Conservation (phyloP, 2,888 invertebrate species). For the Eristalinus aeneus region DNA sequence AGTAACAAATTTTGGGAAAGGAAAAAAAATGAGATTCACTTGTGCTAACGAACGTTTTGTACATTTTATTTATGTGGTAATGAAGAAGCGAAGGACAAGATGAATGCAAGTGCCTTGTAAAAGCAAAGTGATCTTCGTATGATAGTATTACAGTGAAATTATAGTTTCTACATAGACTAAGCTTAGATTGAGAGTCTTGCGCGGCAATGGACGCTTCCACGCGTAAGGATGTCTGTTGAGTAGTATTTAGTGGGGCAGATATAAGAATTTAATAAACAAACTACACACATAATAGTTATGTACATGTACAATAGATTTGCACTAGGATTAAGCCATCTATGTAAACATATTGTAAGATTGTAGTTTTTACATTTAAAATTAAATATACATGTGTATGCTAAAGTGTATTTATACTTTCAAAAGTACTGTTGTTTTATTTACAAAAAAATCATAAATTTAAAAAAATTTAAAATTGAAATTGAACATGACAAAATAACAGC, state of each 20-base stretch:
- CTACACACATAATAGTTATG: slow-evolving; percentile 35
- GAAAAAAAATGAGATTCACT: neutral
- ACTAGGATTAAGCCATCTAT: slow-evolving; percentile 12
- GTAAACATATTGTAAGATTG: slow-evolving; percentile 56
- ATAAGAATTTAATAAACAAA: slow-evolving; percentile 8
- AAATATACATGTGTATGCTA: slow-evolving; percentile 29
- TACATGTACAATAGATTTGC: slow-evolving; percentile 23
- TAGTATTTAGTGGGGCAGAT: slow-evolving; percentile 10
- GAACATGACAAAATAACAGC: no score
- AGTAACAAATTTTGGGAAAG: slow-evolving; percentile 24
- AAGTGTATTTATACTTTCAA: slow-evolving; percentile 39
- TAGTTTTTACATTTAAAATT: slow-evolving; percentile 58
- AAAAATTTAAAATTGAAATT: no score
- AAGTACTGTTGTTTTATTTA: neutral
- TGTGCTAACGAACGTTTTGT: slow-evolving; percentile 8
- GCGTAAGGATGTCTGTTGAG: slow-evolving; percentile 16
- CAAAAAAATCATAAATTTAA: no score
- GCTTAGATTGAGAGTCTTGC: neutral
- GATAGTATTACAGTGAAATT: slow-evolving; percentile 61
- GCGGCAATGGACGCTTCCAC: neutral
- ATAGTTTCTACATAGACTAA: slow-evolving; percentile 61
- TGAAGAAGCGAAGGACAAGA: neutral
- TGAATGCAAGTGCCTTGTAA: neutral
- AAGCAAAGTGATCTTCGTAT: slow-evolving; percentile 33
- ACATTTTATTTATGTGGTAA: slow-evolving; percentile 9